Evolutionary conservation across 2,113 vertebrate species (phyloP).

Genomic region (Mustela lutreola): DNA sequence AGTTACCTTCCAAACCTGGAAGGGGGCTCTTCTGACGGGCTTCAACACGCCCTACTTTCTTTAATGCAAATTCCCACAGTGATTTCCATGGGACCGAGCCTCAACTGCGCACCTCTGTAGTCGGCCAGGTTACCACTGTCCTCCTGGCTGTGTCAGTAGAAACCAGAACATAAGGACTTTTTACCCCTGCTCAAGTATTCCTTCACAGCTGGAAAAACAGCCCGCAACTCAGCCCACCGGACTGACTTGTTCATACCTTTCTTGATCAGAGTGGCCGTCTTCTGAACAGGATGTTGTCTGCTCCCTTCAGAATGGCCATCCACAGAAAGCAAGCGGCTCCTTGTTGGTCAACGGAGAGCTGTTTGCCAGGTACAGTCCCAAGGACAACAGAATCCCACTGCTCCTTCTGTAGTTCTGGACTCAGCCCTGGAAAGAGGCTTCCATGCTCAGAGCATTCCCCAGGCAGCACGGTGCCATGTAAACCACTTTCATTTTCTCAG

Average conservation of each 20-base stretch:
- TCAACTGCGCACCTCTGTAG: not conserved
- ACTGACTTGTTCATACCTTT: not conserved
- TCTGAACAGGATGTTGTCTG: not conserved
- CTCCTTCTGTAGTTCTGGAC: not conserved
- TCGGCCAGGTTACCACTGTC: not conserved
- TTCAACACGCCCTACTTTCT: not conserved
- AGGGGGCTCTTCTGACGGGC: not conserved
- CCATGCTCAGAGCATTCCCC: not conserved
- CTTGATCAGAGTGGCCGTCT: not conserved
- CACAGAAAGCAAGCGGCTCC: not conserved
- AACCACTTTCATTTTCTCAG: not conserved
- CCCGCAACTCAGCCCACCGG: not conserved
- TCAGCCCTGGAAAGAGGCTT: not conserved
- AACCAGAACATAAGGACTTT: not conserved
- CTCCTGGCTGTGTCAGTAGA: not conserved
- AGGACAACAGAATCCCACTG: not conserved
- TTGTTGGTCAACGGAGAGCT: not conserved
- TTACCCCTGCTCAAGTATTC: not conserved
- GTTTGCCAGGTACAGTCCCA: not conserved
- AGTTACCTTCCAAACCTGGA: not conserved
- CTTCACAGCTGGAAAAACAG: not conserved
- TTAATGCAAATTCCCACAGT: not conserved
- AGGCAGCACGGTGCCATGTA: not conserved
- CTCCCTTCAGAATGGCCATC: not conserved
- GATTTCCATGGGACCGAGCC: not conserved